Evolutionary conservation across 1,140 invertebrate species (phyloP).

Genomic region (Halotydeus destructor): DNA sequence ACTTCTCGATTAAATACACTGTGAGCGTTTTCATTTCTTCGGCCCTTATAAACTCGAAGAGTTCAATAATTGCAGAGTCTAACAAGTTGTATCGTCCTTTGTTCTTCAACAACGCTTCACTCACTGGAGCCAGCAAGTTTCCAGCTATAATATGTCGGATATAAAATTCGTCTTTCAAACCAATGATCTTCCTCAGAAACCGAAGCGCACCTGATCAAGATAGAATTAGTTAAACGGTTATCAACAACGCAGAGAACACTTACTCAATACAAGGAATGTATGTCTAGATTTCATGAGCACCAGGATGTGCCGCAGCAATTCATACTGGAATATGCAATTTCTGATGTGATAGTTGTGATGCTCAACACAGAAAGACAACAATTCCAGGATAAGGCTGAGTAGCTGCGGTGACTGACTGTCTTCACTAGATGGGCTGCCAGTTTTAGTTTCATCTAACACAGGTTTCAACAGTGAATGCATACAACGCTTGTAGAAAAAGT

Average conservation of each 20-base stretch:
- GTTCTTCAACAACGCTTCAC: constrained; percentile 87
- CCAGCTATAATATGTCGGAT: constrained; percentile 89
- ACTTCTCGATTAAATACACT: constrained; percentile 82
- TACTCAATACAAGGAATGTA: constrained; percentile 85
- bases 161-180: constrained; percentile 95
- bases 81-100: constrained; percentile 93
- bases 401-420: constrained; percentile 79
- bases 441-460: constrained; percentile 64
- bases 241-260: constrained; percentile 8
- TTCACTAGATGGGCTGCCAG: constrained; percentile 29
- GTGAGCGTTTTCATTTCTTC: constrained; percentile 91
- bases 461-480: constrained; percentile 83
- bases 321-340: constrained; percentile 90
- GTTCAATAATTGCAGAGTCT: constrained; percentile 94
- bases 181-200: constrained; percentile 90
- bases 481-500: constrained; percentile 96
- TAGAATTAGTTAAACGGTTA: constrained; percentile 2
- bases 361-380: constrained; percentile 98
- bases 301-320: constrained; percentile 76
- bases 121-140: constrained; percentile 80
- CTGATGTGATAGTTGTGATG: constrained; percentile 98
- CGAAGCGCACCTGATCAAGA: constrained; percentile 49
- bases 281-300: constrained; percentile 94
- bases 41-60: constrained; percentile 96
- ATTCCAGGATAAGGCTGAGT: constrained; percentile 74